Evolutionary conservation across 2,797 vertebrate genomes (phyloP).

Genomic region (Pitangus sulphuratus): DNA sequence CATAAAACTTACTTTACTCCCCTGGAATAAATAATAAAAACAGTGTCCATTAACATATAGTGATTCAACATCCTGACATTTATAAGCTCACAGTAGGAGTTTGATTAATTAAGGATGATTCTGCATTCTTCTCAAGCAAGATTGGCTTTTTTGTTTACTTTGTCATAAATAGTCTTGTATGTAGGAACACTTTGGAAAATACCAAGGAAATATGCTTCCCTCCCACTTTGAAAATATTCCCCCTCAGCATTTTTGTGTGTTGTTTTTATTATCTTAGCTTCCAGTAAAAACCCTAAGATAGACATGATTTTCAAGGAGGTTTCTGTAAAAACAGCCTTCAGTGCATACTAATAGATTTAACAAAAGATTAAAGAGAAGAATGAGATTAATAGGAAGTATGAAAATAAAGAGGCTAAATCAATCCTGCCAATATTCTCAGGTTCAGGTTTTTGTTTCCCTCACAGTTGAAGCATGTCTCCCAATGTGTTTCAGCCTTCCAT

Average conservation of each 20-base stretch:
- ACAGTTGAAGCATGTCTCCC: background rate
- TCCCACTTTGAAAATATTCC: slow-evolving; percentile 23
- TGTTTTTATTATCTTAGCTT: slow-evolving; percentile 6
- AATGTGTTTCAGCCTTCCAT: background rate
- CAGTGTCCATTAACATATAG: background rate
- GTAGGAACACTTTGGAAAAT: slow-evolving; percentile 45
- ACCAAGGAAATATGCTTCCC: slow-evolving; percentile 23
- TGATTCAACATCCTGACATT: slow-evolving; percentile 18
- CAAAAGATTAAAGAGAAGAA: slow-evolving; percentile 12
- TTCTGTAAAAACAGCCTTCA: background rate
- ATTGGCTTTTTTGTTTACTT: slow-evolving; percentile 46
- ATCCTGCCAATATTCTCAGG: background rate
- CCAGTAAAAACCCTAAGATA: slow-evolving; percentile 4
- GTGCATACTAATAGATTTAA: slow-evolving; percentile 23
- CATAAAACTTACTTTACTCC: slow-evolving; percentile 14
- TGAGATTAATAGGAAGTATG: background rate
- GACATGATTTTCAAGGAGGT: background rate
- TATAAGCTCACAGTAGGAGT: slow-evolving; percentile 61
- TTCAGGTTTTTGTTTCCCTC: background rate
- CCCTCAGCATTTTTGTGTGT: background rate
- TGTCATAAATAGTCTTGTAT: slow-evolving; percentile 40
- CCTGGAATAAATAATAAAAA: background rate
- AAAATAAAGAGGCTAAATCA: background rate
- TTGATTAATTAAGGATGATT: slow-evolving; percentile 59
- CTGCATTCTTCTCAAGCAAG: slow-evolving; percentile 54